A percentile compares a stretch with the other conserved stretches of the same genome.
Evolutionary conservation across 2,797 vertebrate genomes (phyloP).

Genomic region (Menidia menidia): DNA sequence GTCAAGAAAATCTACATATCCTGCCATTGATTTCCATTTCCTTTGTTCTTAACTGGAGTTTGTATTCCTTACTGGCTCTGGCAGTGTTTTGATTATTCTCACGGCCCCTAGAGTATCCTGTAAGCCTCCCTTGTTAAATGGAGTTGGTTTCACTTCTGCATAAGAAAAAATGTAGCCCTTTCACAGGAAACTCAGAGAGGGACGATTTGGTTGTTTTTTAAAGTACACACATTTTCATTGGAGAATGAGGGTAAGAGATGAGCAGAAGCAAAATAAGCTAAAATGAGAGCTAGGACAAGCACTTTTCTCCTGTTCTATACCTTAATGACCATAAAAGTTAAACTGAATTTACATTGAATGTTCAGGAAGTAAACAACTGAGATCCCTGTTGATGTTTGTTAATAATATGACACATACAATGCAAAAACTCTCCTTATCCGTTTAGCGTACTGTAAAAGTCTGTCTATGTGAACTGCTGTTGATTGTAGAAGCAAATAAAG

Average conservation of each 20-base stretch:
- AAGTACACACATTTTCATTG: constrained; percentile 50
- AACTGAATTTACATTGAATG: background rate
- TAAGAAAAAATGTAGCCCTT: constrained; percentile 73
- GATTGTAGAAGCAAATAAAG: constrained; percentile 57
- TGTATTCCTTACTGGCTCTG: constrained; percentile 67
- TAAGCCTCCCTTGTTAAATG: constrained; percentile 59
- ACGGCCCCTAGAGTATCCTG: constrained; percentile 68
- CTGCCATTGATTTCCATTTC: constrained; percentile 75
- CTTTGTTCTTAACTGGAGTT: constrained; percentile 79
- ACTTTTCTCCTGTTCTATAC: background rate
- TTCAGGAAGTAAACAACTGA: background rate
- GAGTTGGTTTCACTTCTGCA: constrained; percentile 73
- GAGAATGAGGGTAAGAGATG: constrained; percentile 26
- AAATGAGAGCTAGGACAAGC: constrained; percentile 13
- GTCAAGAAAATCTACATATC: constrained; percentile 77
- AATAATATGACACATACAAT: constrained; percentile 18
- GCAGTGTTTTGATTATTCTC: constrained; percentile 73
- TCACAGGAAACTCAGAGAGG: constrained; percentile 62
- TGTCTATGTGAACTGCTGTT: constrained; percentile 9
- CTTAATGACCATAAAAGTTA: constrained; percentile 12
- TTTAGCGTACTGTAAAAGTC: constrained; percentile 5
- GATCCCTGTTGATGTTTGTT: constrained; percentile 9
- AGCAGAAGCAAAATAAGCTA: constrained; percentile 14
- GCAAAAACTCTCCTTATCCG: constrained; percentile 6
- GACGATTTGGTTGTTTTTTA: constrained; percentile 27